phyloP scores from a whole-genome alignment of 2,113 vertebrate species.

The Galeopterus variegatus region DNA sequence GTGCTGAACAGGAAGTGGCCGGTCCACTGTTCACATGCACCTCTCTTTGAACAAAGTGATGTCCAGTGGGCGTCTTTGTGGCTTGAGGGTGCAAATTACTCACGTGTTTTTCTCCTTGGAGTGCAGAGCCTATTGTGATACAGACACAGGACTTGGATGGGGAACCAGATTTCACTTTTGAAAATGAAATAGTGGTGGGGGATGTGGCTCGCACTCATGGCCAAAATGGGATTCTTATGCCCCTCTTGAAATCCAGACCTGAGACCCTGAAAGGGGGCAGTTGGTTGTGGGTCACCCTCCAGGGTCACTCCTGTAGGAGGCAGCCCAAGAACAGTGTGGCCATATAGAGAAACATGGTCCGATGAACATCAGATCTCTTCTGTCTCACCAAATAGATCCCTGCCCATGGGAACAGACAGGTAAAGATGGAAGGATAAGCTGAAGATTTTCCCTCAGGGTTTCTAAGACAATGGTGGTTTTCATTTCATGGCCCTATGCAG shows the following conservation, averaged over 20 bases:
- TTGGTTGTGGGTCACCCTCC: not conserved
- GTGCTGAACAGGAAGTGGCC: no score
- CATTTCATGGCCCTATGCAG: not conserved
- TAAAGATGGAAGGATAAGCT: not conserved
- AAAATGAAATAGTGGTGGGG: not conserved
- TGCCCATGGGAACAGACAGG: not conserved
- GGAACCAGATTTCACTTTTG: not conserved
- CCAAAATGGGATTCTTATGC: not conserved
- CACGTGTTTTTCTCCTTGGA: not conserved
- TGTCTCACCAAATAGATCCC: not conserved
- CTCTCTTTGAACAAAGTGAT: not conserved
- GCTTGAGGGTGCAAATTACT: not conserved
- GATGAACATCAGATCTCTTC: not conserved
- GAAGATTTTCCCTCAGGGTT: not conserved
- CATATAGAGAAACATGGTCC: not conserved
- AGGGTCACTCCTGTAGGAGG: not conserved
- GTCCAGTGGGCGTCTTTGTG: not conserved
- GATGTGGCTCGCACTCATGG: not conserved
- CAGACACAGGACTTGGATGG: not conserved
- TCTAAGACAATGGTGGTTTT: not conserved
- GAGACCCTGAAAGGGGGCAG: not conserved
- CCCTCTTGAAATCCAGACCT: not conserved
- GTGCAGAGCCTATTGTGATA: not conserved
- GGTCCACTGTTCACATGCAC: fast-evolving
- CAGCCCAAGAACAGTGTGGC: not conserved